Base-by-base conservation (phyloP, 2,888 invertebrate species). In the Siphlonurus alternatus region DNA sequence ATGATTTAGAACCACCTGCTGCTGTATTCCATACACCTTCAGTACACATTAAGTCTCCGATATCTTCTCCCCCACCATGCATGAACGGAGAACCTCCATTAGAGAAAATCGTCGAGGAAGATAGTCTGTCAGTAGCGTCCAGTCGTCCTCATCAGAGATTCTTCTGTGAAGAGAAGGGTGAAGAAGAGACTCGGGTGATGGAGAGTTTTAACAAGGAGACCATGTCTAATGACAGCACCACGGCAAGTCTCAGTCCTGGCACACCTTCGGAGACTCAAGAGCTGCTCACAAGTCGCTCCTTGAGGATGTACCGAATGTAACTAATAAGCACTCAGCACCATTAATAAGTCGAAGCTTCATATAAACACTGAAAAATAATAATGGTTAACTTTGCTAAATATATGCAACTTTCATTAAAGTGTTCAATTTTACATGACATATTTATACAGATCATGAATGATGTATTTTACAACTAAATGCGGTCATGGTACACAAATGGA, bases 31-130 rank as follows among this genome's bases (percentile, higher is more conserved):
- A 10, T 5, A 10, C 7, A 7, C 56, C 56, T 7, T 3, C 5
- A 20, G 15, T 10, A 5, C 56, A 56, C n/a, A 56, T 20, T n/a
- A 56, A n/a, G n/a, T 56, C 56, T n/a, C 56, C 56, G 20, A 56
- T 56, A n/a, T 20, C 19, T 20, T 64, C 64, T 62, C 61, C 69
- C 25, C 67, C 79, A 73, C 63, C 79, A 79, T 70, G 51, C 60
- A 22, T 65, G 18, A 64, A 65, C 69, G 82, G 83, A 0, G 84
- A 83, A n/a, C 77, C 77, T 5, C 84, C 83, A 24, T 76, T 88
- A 51, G 87, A 86, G 71, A 83, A 85, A 73, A 87, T 88, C 62
- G 79, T 81, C 20, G 88, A 88, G 72, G 88, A 88, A 71, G 86
- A 85, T 64, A 75, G 79, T 1, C 61, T 81, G 53, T 61, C 60